These are phyloP conservation scores for Centropus bengalensis DNA, from an alignment of 2,113 vertebrate genomes.

Conservation along the genomic window DNA sequence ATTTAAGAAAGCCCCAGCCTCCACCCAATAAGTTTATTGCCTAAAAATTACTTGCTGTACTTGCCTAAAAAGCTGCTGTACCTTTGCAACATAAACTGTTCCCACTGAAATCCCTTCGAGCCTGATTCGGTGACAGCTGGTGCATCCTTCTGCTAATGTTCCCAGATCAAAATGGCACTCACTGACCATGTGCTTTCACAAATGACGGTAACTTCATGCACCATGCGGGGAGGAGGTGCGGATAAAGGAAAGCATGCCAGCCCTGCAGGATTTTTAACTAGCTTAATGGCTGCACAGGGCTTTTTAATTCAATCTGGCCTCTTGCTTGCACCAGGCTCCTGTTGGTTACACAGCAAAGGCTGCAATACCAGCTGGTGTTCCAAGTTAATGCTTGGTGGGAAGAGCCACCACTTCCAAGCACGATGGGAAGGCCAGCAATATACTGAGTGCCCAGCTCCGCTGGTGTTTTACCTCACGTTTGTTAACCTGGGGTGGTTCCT, in stretches of 20 bases:
- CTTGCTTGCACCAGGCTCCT: neutral
- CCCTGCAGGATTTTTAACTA: neutral
- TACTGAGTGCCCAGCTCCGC: fast-evolving
- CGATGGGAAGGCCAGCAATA: neutral
- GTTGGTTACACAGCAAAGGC: neutral
- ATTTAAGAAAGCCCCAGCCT: neutral
- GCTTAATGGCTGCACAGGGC: neutral
- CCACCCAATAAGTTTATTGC: neutral
- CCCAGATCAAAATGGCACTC: slow-evolving; percentile 9
- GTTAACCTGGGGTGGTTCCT: slow-evolving; percentile 84
- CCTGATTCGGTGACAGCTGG: neutral
- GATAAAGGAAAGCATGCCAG: neutral
- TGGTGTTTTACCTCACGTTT: slow-evolving; percentile 84
- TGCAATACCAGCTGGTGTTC: neutral
- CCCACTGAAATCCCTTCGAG: neutral
- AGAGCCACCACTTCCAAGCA: neutral
- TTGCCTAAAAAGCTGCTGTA: neutral
- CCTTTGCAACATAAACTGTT: neutral
- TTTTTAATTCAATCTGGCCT: neutral
- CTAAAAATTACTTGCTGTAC: neutral
- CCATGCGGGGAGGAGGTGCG: neutral
- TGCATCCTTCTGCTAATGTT: neutral
- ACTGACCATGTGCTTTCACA: neutral
- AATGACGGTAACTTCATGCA: neutral
- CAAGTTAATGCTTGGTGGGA: neutral